Evolutionary conservation across 2,113 vertebrate species (phyloP).

Genomic region (Macrotus californicus): DNA sequence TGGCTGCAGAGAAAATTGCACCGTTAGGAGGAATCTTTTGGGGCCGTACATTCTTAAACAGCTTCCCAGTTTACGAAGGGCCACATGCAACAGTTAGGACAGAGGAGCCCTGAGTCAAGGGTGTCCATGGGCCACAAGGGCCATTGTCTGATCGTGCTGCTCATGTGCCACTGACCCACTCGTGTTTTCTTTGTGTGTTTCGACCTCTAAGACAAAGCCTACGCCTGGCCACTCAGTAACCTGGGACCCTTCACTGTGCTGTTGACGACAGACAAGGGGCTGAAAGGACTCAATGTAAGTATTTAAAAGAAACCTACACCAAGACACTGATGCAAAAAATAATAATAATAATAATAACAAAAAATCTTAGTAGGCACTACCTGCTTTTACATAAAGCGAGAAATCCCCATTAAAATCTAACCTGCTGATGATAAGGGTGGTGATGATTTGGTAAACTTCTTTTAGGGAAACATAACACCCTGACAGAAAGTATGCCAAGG

Average conservation of each 20-base stretch:
- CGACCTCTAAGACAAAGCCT: slow-evolving; percentile 77
- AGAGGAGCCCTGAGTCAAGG: not conserved
- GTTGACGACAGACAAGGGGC: slow-evolving; percentile 86
- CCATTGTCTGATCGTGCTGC: not conserved
- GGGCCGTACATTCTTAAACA: not conserved
- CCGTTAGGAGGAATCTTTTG: accelerated
- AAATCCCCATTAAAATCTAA: not conserved
- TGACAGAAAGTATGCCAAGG: not conserved
- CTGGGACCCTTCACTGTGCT: slow-evolving; percentile 93
- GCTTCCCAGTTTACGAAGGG: not conserved
- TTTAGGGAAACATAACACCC: not conserved
- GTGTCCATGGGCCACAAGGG: not conserved
- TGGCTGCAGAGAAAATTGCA: not conserved
- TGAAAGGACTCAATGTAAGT: slow-evolving; percentile 83
- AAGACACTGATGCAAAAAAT: not conserved
- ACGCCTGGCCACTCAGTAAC: slow-evolving; percentile 86
- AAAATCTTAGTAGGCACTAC: not conserved
- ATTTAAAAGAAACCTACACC: not conserved
- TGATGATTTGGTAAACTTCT: not conserved
- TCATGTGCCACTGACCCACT: not conserved
- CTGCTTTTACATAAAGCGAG: not conserved
- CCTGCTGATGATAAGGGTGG: not conserved
- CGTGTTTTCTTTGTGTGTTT: slow-evolving; percentile 1
- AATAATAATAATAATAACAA: not conserved
- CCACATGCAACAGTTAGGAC: not conserved